Conservation (phyloP, 2,113 vertebrate species). For the Cettia cetti region DNA sequence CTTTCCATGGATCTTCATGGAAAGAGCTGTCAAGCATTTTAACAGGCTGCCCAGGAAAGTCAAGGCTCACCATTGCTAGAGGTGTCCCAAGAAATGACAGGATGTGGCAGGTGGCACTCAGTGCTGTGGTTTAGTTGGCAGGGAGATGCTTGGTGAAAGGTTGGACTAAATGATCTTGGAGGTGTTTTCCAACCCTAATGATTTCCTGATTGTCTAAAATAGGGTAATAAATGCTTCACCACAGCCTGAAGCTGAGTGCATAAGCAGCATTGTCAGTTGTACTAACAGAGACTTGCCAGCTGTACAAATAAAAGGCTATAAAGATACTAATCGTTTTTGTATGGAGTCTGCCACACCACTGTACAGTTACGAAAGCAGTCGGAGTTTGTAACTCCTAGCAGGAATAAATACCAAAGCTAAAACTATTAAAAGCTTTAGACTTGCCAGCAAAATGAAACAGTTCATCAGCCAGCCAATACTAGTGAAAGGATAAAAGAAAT, state of each 20-base stretch:
- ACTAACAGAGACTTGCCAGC: neutral
- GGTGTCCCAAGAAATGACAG: neutral
- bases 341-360: neutral
- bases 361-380: neutral
- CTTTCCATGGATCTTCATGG: too few relatives aligned
- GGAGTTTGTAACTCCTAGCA: neutral
- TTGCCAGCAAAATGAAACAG: neutral
- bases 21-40: neutral
- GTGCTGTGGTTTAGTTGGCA: neutral
- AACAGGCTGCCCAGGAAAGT: neutral
- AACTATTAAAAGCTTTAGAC: neutral
- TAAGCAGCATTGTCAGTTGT: neutral
- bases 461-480: neutral
- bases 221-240: neutral
- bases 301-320: neutral
- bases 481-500: neutral
- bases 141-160: neutral
- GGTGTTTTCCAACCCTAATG: neutral
- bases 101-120: rapidly evolving
- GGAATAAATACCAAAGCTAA: neutral
- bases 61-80: neutral
- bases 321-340: neutral
- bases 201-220: neutral
- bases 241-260: neutral
- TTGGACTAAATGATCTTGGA: neutral